phyloP scores from a whole-genome alignment of 2,113 vertebrate species.

The Nansenia antarctica region DNA sequence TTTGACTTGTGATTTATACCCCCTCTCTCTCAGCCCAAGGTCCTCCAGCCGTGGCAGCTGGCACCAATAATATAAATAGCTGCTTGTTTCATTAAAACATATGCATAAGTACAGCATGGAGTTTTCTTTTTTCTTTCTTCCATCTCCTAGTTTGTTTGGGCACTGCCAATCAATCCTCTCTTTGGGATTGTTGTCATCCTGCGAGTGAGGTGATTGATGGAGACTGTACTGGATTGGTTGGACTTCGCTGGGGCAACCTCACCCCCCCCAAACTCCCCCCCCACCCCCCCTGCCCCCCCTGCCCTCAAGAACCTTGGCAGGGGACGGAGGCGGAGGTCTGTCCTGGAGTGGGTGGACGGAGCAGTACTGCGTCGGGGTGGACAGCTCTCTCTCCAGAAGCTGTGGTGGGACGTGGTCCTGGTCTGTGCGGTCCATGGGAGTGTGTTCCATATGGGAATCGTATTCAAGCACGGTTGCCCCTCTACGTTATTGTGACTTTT shows the following conservation, averaged over 20 bases:
- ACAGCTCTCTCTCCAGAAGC: too few relatives aligned
- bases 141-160: constrained; percentile 41
- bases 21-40: constrained; percentile 16
- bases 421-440: background rate
- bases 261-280: background rate
- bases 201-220: background rate
- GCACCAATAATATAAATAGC: constrained; percentile 37
- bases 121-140: too few relatives aligned
- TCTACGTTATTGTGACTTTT: background rate
- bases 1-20: constrained; percentile 60
- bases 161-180: constrained; percentile 29
- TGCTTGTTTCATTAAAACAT: constrained; percentile 46
- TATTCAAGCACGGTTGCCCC: constrained; percentile 3
- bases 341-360: too few relatives aligned
- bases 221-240: constrained; percentile 10
- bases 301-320: background rate
- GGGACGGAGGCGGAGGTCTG: too few relatives aligned
- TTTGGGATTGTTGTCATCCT: constrained; percentile 5
- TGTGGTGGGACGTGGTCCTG: background rate
- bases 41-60: too few relatives aligned
- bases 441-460: background rate
- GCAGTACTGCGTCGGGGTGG: too few relatives aligned
- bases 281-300: background rate
- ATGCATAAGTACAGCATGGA: constrained; percentile 37
- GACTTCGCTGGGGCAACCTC: constrained; percentile 4